phyloP scores from a whole-genome alignment of 2,888 invertebrate species.

The Aphidoletes aphidimyza region DNA sequence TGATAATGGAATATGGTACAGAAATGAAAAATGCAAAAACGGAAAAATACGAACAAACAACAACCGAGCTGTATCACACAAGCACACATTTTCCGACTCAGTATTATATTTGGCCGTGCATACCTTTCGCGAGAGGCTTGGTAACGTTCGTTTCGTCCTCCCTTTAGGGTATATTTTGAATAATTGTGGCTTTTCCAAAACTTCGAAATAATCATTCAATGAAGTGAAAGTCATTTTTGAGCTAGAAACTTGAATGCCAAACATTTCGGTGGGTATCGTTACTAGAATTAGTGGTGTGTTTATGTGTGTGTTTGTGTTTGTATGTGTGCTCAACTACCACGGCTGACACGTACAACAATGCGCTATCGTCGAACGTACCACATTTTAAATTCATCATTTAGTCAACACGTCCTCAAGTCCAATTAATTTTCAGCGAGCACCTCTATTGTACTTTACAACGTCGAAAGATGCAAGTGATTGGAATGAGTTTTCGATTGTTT shows the following conservation, averaged over 20 bases:
- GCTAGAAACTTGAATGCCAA: background rate
- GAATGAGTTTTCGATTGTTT: too few species aligned
- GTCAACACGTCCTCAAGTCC: background rate
- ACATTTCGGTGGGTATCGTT: background rate
- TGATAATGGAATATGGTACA: constrained; percentile 11
- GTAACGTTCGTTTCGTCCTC: too few species aligned
- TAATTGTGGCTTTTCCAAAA: background rate
- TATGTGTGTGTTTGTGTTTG: too few species aligned
- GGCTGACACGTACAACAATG: background rate
- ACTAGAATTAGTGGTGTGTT: background rate
- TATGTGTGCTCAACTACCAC: background rate
- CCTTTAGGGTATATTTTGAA: constrained; percentile 14
- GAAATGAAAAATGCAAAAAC: background rate
- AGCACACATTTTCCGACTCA: too few species aligned
- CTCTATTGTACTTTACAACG: too few species aligned
- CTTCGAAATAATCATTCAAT: background rate
- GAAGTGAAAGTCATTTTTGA: constrained; percentile 7
- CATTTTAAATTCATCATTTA: constrained; percentile 1
- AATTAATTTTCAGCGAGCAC: background rate
- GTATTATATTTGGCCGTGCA: too few species aligned
- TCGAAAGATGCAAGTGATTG: background rate
- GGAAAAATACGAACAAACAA: background rate
- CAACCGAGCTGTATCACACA: too few species aligned
- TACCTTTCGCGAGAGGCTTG: too few species aligned
- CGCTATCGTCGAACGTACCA: background rate